Conservation (phyloP, 2,797 vertebrate genomes). For the Denticeps clupeoides region DNA sequence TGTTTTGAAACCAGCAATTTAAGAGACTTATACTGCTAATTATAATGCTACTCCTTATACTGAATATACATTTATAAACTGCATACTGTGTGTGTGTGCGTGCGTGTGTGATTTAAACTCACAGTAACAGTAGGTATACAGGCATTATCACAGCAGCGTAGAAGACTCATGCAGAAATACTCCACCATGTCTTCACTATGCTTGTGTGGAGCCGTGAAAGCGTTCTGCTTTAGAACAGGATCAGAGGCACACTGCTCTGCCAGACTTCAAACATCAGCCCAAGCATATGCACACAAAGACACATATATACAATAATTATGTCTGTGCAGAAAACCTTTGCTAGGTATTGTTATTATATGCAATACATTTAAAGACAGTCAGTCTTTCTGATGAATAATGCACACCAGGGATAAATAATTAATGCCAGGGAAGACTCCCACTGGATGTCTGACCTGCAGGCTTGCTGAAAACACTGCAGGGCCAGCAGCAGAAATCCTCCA, state of each 20-base stretch:
- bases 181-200: conserved; percentile 61
- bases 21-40: too few species aligned
- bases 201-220: conserved; percentile 70
- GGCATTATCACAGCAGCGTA: conserved; percentile 73
- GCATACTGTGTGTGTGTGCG: conserved; percentile 10
- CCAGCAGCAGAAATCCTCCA: conserved; percentile 61
- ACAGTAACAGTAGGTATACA: conserved; percentile 83
- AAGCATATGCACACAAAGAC: conserved; percentile 7
- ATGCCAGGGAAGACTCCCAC: background rate
- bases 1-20: too few species aligned
- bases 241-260: conserved; percentile 71
- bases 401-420: too few species aligned
- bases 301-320: conserved; percentile 14
- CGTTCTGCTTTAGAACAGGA: conserved; percentile 67
- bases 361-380: background rate
- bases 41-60: too few species aligned
- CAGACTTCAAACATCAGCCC: conserved; percentile 53
- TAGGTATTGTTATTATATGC: too few species aligned
- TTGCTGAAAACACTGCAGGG: conserved; percentile 69
- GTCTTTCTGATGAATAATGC: too few species aligned
- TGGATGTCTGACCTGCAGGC: conserved; percentile 73
- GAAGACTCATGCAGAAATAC: conserved; percentile 72
- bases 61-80: too few species aligned
- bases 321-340: too few species aligned
- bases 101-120: conserved; percentile 33